These are phyloP conservation scores for Hypena proboscidalis DNA, from an alignment of 2,888 invertebrate species.

Conservation along the genomic window DNA sequence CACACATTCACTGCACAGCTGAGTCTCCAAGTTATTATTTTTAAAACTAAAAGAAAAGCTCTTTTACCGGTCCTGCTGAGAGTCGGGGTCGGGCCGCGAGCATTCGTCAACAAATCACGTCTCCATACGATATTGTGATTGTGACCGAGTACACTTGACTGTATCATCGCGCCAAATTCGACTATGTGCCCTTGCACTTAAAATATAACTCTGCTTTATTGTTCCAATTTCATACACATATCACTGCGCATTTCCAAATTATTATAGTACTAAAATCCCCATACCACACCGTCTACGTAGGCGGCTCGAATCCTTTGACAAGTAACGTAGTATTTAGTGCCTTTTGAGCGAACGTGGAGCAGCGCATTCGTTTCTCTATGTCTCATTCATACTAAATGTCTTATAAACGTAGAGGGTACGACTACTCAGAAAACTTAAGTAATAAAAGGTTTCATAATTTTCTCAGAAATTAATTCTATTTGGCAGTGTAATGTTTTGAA, in stretches of 20 bases:
- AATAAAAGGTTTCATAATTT: too few species aligned
- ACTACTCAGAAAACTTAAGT: too few species aligned
- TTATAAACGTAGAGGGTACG: too few species aligned
- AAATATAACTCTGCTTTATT: conserved; percentile 8
- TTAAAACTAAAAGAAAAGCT: conserved; percentile 61
- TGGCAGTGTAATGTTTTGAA: conserved; percentile 13
- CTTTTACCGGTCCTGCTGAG: conserved; percentile 39
- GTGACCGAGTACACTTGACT: conserved; percentile 34
- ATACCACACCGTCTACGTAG: conserved; percentile 11
- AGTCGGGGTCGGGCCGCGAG: conserved; percentile 47
- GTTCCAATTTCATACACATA: conserved; percentile 10
- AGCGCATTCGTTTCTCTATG: too few species aligned
- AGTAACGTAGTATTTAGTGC: too few species aligned
- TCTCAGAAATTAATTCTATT: conserved; percentile 6
- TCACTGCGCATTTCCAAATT: conserved; percentile 7
- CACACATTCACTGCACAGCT: conserved; percentile 45
- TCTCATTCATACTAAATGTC: too few species aligned
- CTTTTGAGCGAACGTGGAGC: too few species aligned
- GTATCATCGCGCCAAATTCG: conserved; percentile 8
- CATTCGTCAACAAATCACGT: conserved; percentile 75
- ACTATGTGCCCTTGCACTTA: conserved; percentile 6
- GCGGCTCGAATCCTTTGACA: background rate
- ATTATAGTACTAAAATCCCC: conserved; percentile 3
- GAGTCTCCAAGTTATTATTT: conserved; percentile 56
- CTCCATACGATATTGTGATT: conserved; percentile 57